Conservation (phyloP, 2,797 vertebrate species). For the Microctenopoma stevenorrisi region DNA sequence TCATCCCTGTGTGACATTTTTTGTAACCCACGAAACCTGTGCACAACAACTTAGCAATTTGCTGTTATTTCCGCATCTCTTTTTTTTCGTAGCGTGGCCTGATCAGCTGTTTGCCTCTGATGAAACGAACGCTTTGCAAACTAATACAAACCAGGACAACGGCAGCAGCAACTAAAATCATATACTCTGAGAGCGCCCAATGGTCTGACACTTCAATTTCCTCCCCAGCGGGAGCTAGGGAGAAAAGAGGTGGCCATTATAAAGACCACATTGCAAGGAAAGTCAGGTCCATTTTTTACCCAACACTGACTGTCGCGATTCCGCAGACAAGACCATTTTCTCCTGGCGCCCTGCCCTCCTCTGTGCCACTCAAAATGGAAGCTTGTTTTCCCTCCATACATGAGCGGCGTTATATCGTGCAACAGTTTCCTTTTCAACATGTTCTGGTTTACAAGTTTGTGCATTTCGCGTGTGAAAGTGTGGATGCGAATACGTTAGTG, state of each 20-base stretch:
- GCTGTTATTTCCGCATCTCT: conserved; percentile 32
- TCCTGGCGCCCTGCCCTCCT: conserved; percentile 49
- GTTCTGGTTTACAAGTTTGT: conserved; percentile 52
- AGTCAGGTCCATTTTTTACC: conserved; percentile 70
- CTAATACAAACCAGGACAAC: conserved; percentile 60
- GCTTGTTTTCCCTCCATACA: conserved; percentile 70
- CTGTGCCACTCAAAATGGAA: conserved; percentile 63
- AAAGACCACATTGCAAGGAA: conserved; percentile 62
- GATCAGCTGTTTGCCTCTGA: conserved; percentile 63
- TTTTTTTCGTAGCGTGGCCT: conserved; percentile 19
- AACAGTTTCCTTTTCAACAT: conserved; percentile 47
- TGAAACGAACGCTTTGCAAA: conserved; percentile 63
- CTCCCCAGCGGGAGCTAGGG: conserved; percentile 75
- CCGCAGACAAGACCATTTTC: conserved; percentile 72
- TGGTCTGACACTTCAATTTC: conserved; percentile 83
- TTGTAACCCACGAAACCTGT: conserved; percentile 12
- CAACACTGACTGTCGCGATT: conserved; percentile 53
- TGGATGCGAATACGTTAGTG: conserved; percentile 52
- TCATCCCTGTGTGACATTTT: conserved; percentile 14
- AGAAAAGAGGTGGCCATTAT: conserved; percentile 76
- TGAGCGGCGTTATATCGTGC: conserved; percentile 46
- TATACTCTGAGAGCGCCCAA: conserved; percentile 66
- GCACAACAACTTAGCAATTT: conserved; percentile 20
- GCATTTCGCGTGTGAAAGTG: conserved; percentile 46
- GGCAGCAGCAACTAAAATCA: conserved; percentile 72